A percentile compares a stretch with the other conserved stretches of the same genome.
These are phyloP conservation scores for Acleris laterana DNA, from an alignment of 2,888 invertebrate genomes.

Conservation along the genomic window DNA sequence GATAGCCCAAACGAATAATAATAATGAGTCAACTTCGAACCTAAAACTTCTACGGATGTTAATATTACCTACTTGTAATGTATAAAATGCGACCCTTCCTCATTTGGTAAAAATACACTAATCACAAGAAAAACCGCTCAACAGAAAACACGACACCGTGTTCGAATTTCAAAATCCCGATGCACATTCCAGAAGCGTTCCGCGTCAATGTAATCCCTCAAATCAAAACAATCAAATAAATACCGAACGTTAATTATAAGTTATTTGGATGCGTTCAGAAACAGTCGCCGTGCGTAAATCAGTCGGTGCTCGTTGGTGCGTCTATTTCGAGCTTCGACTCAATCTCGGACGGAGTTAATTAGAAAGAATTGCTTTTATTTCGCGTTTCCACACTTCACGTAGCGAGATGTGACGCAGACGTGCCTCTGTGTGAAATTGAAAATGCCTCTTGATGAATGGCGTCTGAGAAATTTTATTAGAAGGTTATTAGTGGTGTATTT, in stretches of 20 bases:
- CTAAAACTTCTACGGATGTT: too few species aligned
- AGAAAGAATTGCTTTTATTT: constrained; percentile 85
- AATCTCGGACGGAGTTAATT: constrained; percentile 75
- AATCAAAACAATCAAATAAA: constrained; percentile 82
- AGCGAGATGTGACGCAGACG: constrained; percentile 67
- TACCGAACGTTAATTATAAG: constrained; percentile 72
- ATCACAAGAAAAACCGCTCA: constrained; percentile 4
- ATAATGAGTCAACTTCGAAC: too few species aligned
- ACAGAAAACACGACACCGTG: neutral
- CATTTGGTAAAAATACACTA: too few species aligned
- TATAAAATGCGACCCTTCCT: too few species aligned
- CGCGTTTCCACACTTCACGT: constrained; percentile 75
- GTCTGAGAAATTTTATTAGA: constrained; percentile 47
- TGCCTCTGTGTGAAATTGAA: constrained; percentile 57
- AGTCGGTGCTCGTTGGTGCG: constrained; percentile 59
- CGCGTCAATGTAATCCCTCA: constrained; percentile 63
- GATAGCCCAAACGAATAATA: too few species aligned
- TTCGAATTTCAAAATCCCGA: constrained; percentile 22
- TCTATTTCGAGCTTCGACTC: constrained; percentile 73
- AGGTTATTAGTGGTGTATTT: constrained; percentile 40
- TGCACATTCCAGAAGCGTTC: constrained; percentile 36
- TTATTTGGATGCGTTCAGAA: constrained; percentile 68
- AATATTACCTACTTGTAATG: too few species aligned
- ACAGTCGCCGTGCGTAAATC: constrained; percentile 78
- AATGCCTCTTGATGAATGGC: constrained; percentile 68